These are phyloP conservation scores for Lordiphosa stackelbergi DNA, from an alignment of 1,140 invertebrate species.

Conservation along the genomic window DNA sequence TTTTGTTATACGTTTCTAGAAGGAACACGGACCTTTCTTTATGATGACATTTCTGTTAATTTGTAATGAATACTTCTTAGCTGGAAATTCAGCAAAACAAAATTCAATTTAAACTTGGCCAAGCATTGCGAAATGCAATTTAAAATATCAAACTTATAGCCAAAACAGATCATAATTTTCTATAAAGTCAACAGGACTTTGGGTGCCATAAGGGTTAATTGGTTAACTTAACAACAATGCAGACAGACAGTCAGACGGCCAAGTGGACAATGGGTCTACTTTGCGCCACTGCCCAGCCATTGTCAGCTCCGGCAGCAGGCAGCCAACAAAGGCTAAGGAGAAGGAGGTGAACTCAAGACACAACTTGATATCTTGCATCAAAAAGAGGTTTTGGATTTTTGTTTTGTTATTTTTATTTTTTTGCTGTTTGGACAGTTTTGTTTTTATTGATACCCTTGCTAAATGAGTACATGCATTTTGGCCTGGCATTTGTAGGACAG, in stretches of 20 bases:
- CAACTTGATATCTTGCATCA: slow-evolving; percentile 53
- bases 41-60: too few relatives aligned
- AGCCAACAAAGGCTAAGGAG: slow-evolving; percentile 12
- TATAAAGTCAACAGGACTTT: slow-evolving; percentile 15
- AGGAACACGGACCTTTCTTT: too few relatives aligned
- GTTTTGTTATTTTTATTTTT: slow-evolving; percentile 13
- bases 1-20: too few relatives aligned
- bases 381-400: slow-evolving; percentile 26
- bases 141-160: background rate
- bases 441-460: background rate
- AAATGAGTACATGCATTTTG: too few relatives aligned
- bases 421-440: slow-evolving; percentile 23
- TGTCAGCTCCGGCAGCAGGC: slow-evolving; percentile 9
- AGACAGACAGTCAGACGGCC: slow-evolving; percentile 29
- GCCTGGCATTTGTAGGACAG: too few relatives aligned
- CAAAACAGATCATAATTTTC: background rate
- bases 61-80: too few relatives aligned
- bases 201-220: slow-evolving; percentile 34
- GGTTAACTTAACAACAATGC: slow-evolving; percentile 15
- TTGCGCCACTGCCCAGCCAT: slow-evolving; percentile 23
- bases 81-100: too few relatives aligned
- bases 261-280: slow-evolving; percentile 48
- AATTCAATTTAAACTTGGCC: too few relatives aligned
- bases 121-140: too few relatives aligned
- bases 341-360: slow-evolving; percentile 31